These are phyloP conservation scores for Hybos culiciformis DNA, from an alignment of 2,888 invertebrate genomes.

Conservation along the genomic window DNA sequence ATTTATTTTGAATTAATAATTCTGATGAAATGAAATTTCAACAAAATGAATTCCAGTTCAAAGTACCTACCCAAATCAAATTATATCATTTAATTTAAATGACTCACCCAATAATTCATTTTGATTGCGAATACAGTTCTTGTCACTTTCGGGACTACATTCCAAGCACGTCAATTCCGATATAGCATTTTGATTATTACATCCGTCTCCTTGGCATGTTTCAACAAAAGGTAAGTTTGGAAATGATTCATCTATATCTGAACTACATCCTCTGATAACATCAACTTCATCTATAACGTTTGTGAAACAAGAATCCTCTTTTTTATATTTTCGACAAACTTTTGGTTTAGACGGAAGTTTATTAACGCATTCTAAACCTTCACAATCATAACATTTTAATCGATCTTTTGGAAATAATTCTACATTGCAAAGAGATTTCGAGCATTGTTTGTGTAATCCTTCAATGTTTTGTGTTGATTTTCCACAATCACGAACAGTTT, in stretches of 20 bases:
- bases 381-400: slow-evolving; percentile 26
- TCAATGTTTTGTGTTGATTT: neutral
- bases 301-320: slow-evolving; percentile 25
- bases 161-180: slow-evolving; percentile 18
- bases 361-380: slow-evolving; percentile 17
- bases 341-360: slow-evolving; percentile 15
- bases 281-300: slow-evolving; percentile 17
- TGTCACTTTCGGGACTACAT: slow-evolving; percentile 20
- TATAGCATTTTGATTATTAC: slow-evolving; percentile 19
- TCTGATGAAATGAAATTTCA: no score
- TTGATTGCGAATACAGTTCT: slow-evolving; percentile 18
- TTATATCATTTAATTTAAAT: no score
- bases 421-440: slow-evolving; percentile 22
- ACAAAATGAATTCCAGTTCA: no score
- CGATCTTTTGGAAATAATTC: slow-evolving; percentile 26
- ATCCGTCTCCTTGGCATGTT: slow-evolving; percentile 24
- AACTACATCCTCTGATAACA: slow-evolving; percentile 23
- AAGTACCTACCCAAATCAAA: no score
- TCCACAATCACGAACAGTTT: neutral
- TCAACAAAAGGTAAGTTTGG: slow-evolving; percentile 15
- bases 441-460: slow-evolving; percentile 19
- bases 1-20: no score
- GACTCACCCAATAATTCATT: slow-evolving; percentile 16
- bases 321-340: slow-evolving; percentile 21
- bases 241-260: slow-evolving; percentile 16